Conservation (phyloP, 2,888 invertebrate genomes). For the Aporophyla nigra region DNA sequence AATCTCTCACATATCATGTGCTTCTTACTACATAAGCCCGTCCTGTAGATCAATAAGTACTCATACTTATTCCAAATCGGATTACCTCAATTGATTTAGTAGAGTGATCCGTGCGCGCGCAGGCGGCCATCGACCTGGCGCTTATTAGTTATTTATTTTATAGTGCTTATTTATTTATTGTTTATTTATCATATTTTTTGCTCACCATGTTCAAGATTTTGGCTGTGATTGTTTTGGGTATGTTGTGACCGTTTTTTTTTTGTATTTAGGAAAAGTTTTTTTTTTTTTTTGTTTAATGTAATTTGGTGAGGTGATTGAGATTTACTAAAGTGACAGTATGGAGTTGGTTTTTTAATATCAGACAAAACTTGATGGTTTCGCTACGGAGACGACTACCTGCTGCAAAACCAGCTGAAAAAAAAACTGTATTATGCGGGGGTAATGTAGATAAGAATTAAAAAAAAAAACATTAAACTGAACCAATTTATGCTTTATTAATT, state of each 20-base stretch:
- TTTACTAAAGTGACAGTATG: neutral
- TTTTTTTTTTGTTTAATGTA: neutral
- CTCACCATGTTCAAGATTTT: constrained; percentile 77
- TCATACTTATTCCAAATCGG: constrained; percentile 79
- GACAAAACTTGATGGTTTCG: neutral
- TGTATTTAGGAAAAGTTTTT: neutral
- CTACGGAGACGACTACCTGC: no score
- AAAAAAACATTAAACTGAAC: neutral
- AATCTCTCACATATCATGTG: no score
- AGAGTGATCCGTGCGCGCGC: constrained; percentile 73
- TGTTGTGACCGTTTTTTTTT: constrained; percentile 25
- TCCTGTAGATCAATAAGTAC: constrained; percentile 76
- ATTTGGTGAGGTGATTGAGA: neutral
- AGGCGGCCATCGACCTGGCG: constrained; percentile 73
- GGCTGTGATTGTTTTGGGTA: constrained; percentile 77
- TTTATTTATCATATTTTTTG: constrained; percentile 55
- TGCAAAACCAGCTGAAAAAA: neutral
- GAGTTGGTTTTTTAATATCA: neutral
- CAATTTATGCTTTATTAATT: neutral
- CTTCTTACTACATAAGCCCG: constrained; percentile 58
- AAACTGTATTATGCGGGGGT: no score
- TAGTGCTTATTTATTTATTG: constrained; percentile 62
- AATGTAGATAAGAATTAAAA: no score
- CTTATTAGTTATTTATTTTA: constrained; percentile 63
- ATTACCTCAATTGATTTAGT: constrained; percentile 76